Conservation (phyloP, 1,140 invertebrate genomes). For the Eriocheir sinensis region DNA sequence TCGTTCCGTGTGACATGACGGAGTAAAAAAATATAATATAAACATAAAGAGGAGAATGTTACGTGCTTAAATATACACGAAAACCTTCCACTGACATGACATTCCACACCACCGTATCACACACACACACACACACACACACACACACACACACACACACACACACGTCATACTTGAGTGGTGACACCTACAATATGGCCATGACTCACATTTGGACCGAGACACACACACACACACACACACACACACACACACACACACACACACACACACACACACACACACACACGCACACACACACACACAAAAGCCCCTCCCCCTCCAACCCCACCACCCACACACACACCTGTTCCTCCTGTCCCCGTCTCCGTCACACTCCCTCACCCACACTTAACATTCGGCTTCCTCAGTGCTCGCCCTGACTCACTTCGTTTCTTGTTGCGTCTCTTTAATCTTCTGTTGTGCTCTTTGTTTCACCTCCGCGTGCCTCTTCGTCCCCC, state of each 20-base stretch:
- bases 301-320: no score
- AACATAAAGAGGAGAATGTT: no score
- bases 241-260: slow-evolving; percentile 15
- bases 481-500: neutral
- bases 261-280: neutral
- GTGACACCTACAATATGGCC: no score
- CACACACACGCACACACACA: slow-evolving; percentile 4
- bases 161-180: no score
- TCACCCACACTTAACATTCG: neutral
- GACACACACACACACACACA: slow-evolving; percentile 15
- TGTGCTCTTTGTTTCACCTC: slow-evolving; percentile 24
- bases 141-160: slow-evolving; percentile 14
- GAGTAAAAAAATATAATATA: neutral
- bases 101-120: no score
- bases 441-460: neutral
- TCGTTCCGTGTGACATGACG: neutral
- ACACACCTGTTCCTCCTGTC: slow-evolving; percentile 12
- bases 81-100: no score
- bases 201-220: no score
- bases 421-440: neutral
- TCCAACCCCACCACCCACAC: no score
- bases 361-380: neutral
- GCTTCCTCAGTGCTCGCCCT: neutral
- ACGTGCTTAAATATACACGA: no score
- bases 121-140: neutral